Conservation (phyloP, 2,113 vertebrate species). For the Psittacula cyanocephala region DNA sequence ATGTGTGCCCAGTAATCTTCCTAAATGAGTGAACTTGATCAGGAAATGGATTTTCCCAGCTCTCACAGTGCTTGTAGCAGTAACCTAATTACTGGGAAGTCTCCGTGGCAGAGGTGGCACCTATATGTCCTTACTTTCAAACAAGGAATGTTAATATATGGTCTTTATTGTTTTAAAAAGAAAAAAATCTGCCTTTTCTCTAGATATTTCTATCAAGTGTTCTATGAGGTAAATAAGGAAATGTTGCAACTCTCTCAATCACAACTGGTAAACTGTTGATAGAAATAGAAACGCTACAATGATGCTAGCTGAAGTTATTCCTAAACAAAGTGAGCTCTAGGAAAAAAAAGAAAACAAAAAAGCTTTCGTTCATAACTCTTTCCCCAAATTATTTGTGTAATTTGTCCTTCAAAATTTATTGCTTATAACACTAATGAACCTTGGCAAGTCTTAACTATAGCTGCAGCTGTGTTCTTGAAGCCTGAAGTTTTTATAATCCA, state of each 20-base stretch:
- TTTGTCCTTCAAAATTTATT: conserved; percentile 83
- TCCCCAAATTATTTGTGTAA: conserved; percentile 71
- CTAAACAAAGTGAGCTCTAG: conserved; percentile 71
- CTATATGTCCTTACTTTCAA: neutral
- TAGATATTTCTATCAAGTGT: conserved; percentile 22
- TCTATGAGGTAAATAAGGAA: conserved; percentile 39
- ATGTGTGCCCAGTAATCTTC: neutral
- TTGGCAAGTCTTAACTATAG: conserved; percentile 79
- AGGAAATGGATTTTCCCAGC: neutral
- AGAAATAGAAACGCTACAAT: conserved; percentile 70
- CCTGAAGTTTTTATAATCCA: conserved; percentile 69
- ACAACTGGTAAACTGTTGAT: conserved; percentile 67
- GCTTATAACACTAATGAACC: conserved; percentile 79
- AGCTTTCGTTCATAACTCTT: conserved; percentile 49
- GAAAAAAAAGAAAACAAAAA: conserved; percentile 27
- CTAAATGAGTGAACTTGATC: neutral
- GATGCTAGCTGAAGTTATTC: conserved; percentile 68
- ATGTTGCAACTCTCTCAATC: conserved; percentile 66
- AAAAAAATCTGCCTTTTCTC: conserved; percentile 16
- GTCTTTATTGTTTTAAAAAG: neutral
- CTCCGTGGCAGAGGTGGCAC: neutral
- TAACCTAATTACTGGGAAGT: neutral
- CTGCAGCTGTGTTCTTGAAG: conserved; percentile 77
- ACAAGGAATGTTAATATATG: neutral
- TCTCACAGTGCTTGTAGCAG: neutral